These are phyloP conservation scores for Seira musarum DNA, from an alignment of 2,888 invertebrate genomes.

Conservation along the genomic window DNA sequence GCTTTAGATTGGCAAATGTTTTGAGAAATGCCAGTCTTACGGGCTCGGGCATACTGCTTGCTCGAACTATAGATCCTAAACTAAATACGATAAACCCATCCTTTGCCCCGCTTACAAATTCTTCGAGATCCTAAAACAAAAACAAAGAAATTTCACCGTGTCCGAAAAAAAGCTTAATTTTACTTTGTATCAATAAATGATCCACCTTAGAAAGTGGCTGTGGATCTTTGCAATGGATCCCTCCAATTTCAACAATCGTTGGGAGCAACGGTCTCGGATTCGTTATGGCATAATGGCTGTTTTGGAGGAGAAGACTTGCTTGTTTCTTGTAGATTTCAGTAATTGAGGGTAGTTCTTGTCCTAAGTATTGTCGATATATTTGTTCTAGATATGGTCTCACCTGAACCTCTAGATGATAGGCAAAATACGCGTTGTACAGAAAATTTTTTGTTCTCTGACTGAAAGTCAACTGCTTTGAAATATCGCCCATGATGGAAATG, in stretches of 20 bases:
- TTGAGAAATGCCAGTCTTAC: slow-evolving; percentile 75
- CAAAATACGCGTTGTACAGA: slow-evolving; percentile 71
- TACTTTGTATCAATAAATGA: no score
- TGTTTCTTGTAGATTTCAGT: slow-evolving; percentile 55
- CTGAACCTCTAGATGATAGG: slow-evolving; percentile 70
- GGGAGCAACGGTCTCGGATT: slow-evolving; percentile 69
- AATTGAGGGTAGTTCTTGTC: slow-evolving; percentile 31
- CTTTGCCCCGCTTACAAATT: slow-evolving; percentile 71
- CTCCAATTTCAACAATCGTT: slow-evolving; percentile 69
- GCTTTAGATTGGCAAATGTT: slow-evolving; percentile 77
- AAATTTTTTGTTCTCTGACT: slow-evolving; percentile 69
- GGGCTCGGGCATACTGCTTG: slow-evolving; percentile 73
- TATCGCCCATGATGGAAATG: slow-evolving; percentile 67
- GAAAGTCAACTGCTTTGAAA: slow-evolving; percentile 68
- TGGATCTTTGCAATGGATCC: no score
- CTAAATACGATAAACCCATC: no score
- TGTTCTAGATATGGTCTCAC: slow-evolving; percentile 69
- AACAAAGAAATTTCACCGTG: no score
- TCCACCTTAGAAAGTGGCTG: no score
- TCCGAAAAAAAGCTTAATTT: no score
- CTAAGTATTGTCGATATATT: slow-evolving; percentile 42
- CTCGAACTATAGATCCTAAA: slow-evolving; percentile 49
- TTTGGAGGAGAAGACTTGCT: slow-evolving; percentile 68
- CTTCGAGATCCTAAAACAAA: slow-evolving; percentile 70
- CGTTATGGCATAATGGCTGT: slow-evolving; percentile 69